Base-by-base conservation (phyloP, 1,140 invertebrate species). In the Pachypsylla venusta region DNA sequence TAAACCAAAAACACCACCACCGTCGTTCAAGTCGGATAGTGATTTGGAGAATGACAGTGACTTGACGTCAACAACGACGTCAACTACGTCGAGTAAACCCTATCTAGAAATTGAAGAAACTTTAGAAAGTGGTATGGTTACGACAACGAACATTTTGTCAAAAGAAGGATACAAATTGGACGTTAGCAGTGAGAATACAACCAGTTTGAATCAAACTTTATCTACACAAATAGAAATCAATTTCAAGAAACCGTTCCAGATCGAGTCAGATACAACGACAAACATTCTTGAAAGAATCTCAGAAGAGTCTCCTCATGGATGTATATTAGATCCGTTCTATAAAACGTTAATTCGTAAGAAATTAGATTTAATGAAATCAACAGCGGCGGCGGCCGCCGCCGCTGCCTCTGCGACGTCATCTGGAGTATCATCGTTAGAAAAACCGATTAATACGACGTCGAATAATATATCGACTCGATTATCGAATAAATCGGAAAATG, bases 1-100 rank as follows among this genome's bases (percentile, higher is more conserved):
- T 48, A 48, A 55, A 27, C 64, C 62, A 1, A 65, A 64, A 39
- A 54, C 57, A 1, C 60, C 62, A 26, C 58, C 60, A n/a, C 28
- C 14, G 27, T 40, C 35, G 22, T 24, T 22, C n/a, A 25, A 20
- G 10, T 25, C 10, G 14, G 61, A 62, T n/a, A 40, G 39, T 42
- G 39, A 27, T 16, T 26, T 60, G 24, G 57, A 55, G 12, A 10
- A 13, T 1, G 55, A 60, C n/a, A n/a, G n/a, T n/a, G n/a, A n/a
- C n/a, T n/a, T n/a, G n/a, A n/a, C n/a, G n/a, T n/a, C n/a, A n/a
- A n/a, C n/a, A n/a, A n/a, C 4, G 4, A 22, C 7, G n/a, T 19
- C 16, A 22, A 22, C 22, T 7, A 22, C 16, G 7, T 19, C 42
- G 42, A 7, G 16, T 4, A 48, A 48, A 19, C 42, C 42, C n/a